A percentile compares a stretch with the other conserved stretches of the same genome.
Evolutionary conservation across 2,113 vertebrate species (phyloP).

Genomic region (Galeopterus variegatus): DNA sequence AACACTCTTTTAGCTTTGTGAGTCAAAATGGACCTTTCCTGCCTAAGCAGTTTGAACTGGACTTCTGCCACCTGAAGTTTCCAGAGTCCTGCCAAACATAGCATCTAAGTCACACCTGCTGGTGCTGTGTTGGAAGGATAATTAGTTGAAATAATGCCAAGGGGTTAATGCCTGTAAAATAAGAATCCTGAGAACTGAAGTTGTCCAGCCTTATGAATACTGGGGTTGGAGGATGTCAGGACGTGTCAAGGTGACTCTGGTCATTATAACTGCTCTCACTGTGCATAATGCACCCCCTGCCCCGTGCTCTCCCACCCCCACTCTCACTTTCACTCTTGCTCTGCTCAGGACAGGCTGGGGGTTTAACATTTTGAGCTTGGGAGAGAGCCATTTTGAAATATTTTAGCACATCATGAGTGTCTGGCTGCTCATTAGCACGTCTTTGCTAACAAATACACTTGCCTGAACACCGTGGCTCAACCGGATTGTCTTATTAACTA

Average conservation of each 20-base stretch:
- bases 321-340: background rate
- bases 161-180: background rate
- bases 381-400: conserved; percentile 6
- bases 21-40: conserved; percentile 29
- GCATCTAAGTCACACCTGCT: background rate
- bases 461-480: background rate
- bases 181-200: background rate
- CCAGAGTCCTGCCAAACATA: background rate
- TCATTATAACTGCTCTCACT: background rate
- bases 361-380: background rate
- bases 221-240: background rate
- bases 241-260: background rate
- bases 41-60: background rate
- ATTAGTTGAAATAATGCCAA: background rate
- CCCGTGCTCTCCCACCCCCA: too few relatives aligned
- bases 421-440: background rate
- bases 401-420: background rate
- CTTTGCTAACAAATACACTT: background rate
- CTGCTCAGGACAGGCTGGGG: background rate
- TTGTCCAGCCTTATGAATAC: background rate
- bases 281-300: background rate
- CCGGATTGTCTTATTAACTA: background rate
- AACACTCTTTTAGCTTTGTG: background rate
- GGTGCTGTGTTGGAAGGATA: background rate
- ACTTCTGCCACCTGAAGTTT: background rate